Base-by-base conservation (phyloP, 1,140 invertebrate genomes). In the Panagrolaimus sp. region DNA sequence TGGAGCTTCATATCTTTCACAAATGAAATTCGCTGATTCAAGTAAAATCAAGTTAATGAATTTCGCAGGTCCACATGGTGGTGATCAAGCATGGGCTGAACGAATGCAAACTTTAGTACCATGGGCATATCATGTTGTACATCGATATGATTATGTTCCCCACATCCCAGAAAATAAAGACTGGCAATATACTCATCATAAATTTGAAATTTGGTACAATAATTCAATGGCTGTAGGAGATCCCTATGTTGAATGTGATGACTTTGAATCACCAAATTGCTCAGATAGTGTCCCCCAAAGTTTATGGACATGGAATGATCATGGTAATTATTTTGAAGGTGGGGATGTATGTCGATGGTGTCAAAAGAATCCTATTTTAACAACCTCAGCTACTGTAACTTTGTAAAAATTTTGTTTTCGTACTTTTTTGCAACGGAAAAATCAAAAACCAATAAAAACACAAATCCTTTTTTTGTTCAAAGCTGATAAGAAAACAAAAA, bases 161-260 rank as follows among this genome's bases (percentile, higher is more conserved):
- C 51, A 57, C 4, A 57, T 57, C 27, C 51, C 51, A 16, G 51
- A 57, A 11, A 57, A 57, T 27, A 14, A 14, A 27, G 20, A 57
- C n/a, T 57, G 51, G 51, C 51, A 57, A 13, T 57, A 57, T 27
- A 57, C 51, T 16, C 51, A 57, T 23, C 20, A 27, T 57, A 27
- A 27, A 20, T 20, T 57, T 20, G 51, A 57, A 57, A 57, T 57
- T 20, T 57, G 51, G 51, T 57, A 57, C 51, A 57, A 57, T 16
- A 57, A 57, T 20, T 25, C 51, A 0, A 57, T 57, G 51, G 51
- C 51, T 13, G 4, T 57, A 16, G 51, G 51, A 0, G 51, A 57
- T 25, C 20, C 20, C 13, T 57, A 57, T 27, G 11, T 4, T 2
- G 51, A 57, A 27, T 57, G 51, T 23, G 51, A 57, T 57, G 51